These are phyloP conservation scores for Tiphia femorata DNA, from an alignment of 2,888 invertebrate genomes.

Conservation along the genomic window DNA sequence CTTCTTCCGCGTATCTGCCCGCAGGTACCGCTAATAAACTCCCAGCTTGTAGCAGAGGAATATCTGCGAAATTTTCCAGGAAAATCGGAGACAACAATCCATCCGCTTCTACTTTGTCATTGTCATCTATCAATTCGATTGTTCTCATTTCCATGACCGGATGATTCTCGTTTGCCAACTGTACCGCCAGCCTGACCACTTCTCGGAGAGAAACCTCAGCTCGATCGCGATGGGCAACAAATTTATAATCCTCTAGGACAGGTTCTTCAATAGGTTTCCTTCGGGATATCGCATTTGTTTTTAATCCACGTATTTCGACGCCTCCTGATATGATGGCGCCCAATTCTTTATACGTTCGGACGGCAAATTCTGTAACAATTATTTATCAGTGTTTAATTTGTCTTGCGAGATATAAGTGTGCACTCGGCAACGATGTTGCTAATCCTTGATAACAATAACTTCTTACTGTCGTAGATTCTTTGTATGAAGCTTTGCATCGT, in stretches of 20 bases:
- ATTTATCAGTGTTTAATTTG: background rate
- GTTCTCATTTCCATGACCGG: constrained; percentile 58
- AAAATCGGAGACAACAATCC: constrained; percentile 71
- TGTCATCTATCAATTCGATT: constrained; percentile 59
- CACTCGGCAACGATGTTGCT: no score
- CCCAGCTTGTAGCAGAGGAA: constrained; percentile 79
- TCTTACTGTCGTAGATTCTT: no score
- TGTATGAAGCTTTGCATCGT: no score
- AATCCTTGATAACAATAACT: no score
- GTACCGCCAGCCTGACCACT: constrained; percentile 63
- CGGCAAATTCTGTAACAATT: constrained; percentile 62
- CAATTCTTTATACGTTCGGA: constrained; percentile 63
- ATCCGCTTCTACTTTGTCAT: constrained; percentile 51
- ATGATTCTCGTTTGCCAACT: constrained; percentile 72
- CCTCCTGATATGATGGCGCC: constrained; percentile 71
- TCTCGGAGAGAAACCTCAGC: constrained; percentile 48
- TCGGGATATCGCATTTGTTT: constrained; percentile 72
- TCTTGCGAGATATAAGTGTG: background rate
- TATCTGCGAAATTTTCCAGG: constrained; percentile 74
- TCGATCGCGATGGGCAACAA: constrained; percentile 70
- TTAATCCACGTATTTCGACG: constrained; percentile 74
- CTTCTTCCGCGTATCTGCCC: constrained; percentile 65
- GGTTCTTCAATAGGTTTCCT: constrained; percentile 70
- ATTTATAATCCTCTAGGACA: constrained; percentile 72
- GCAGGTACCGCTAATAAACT: constrained; percentile 70